phyloP scores from a whole-genome alignment of 2,113 vertebrate species.

The Cisticola juncidis region DNA sequence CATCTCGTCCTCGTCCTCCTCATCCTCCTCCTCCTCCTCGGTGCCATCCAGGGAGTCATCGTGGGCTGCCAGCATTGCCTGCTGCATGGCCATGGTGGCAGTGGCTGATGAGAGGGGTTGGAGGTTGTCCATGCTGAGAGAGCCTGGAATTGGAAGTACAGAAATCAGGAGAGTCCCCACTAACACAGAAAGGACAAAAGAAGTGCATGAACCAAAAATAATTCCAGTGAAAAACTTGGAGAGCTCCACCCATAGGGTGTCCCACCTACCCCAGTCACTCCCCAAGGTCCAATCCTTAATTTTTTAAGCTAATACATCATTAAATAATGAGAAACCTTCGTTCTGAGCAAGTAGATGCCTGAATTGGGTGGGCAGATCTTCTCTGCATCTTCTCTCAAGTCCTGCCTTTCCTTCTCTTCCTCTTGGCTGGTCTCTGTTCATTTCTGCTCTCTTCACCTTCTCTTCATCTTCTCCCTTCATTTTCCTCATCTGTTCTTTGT shows the following conservation, averaged over 20 bases:
- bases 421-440: accelerated
- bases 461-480: not conserved
- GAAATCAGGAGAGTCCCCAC: not conserved
- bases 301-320: not conserved
- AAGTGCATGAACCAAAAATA: not conserved
- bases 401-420: not conserved
- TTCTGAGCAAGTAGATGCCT: not conserved
- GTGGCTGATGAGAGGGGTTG: constrained; percentile 94
- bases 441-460: not conserved
- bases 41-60: constrained; percentile 96
- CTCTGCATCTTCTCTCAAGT: not conserved
- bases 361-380: not conserved
- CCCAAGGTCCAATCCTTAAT: not conserved
- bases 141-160: constrained; percentile 66
- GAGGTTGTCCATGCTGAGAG: constrained; percentile 89
- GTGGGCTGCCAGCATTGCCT: constrained; percentile 90
- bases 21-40: constrained; percentile 85
- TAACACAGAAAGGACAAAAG: not conserved
- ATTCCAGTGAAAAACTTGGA: not conserved
- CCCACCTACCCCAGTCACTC: not conserved
- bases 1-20: constrained; percentile 77
- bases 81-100: constrained; percentile 96
- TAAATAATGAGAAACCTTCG: not conserved
- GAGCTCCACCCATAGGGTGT: not conserved
- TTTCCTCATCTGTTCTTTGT: not conserved